Conservation (phyloP, 92 coral and sea anemone genomes). For the Galaxea fascicularis region DNA sequence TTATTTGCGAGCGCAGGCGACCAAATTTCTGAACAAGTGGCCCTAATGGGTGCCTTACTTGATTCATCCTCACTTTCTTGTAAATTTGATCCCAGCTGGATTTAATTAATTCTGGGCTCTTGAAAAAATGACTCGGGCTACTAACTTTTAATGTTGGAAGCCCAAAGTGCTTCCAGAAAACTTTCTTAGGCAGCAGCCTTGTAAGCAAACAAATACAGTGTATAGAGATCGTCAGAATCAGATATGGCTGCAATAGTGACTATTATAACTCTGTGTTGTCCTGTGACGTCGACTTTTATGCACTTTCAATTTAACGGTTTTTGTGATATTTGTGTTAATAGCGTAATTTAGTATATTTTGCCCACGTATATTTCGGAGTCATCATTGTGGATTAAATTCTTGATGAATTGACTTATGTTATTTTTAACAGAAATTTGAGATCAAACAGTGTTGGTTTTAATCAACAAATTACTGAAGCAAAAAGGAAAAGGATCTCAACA, state of each 20-base stretch:
- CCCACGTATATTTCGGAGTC: slow-evolving; percentile 6
- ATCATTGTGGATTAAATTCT: slow-evolving; percentile 13
- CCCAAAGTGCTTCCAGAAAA: too few species aligned
- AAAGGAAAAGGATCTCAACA: slow-evolving; percentile 27
- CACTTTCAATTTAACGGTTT: neutral
- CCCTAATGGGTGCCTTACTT: slow-evolving; percentile 3
- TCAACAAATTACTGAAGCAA: slow-evolving; percentile 18
- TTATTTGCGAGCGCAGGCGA: neutral
- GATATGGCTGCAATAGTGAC: slow-evolving; percentile 12
- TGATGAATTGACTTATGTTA: slow-evolving; percentile 19
- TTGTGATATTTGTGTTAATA: slow-evolving; percentile 1
- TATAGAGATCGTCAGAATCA: slow-evolving; percentile 7
- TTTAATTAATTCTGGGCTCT: neutral
- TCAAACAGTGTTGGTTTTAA: slow-evolving; percentile 21
- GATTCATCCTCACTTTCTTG: slow-evolving; percentile 3
- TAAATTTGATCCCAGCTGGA: slow-evolving; percentile 3
- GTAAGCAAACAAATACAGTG: neutral
- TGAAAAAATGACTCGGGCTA: neutral
- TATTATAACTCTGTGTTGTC: neutral
- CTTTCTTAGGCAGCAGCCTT: neutral
- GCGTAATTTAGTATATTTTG: slow-evolving; percentile 4
- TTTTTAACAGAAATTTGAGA: slow-evolving; percentile 21
- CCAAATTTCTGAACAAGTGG: slow-evolving; percentile 6
- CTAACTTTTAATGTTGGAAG: slow-evolving; percentile 4
- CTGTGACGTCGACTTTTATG: neutral